These are phyloP conservation scores for Andrena chrysosceles DNA, from an alignment of 2,888 invertebrate species.

Conservation along the genomic window DNA sequence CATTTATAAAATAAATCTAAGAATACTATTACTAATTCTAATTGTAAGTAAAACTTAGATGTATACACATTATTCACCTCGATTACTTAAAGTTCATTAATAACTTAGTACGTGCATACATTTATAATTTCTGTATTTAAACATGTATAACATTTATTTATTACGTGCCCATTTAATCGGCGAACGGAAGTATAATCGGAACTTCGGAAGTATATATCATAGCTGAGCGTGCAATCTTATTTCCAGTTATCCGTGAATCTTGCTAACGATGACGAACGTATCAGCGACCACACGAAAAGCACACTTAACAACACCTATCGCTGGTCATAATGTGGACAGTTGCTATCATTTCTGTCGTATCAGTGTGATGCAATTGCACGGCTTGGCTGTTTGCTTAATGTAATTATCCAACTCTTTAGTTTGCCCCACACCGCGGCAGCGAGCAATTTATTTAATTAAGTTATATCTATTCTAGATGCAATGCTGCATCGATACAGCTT, in stretches of 20 bases:
- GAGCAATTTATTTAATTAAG: slow-evolving; percentile 27
- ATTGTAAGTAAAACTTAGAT: no score
- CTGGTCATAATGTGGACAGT: neutral
- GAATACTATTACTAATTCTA: no score
- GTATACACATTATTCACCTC: no score
- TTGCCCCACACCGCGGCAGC: neutral
- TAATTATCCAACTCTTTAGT: slow-evolving; percentile 25
- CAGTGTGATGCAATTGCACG: neutral
- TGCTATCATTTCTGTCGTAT: slow-evolving; percentile 9
- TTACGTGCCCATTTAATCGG: neutral
- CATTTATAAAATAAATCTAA: no score
- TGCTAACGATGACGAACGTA: slow-evolving; percentile 20
- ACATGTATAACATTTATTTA: neutral
- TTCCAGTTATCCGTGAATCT: slow-evolving; percentile 21
- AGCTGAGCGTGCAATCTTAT: neutral
- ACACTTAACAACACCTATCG: neutral
- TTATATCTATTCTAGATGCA: neutral
- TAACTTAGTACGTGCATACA: neutral
- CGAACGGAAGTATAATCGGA: neutral
- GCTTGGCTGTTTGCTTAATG: slow-evolving; percentile 4
- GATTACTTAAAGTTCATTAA: no score
- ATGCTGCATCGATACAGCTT: neutral
- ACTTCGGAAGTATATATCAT: neutral
- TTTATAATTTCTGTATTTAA: neutral
- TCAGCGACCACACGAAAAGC: neutral